A percentile compares a stretch with the other conserved stretches of the same genome.
Conservation (phyloP, 2,888 invertebrate genomes). For the Leucania comma region DNA sequence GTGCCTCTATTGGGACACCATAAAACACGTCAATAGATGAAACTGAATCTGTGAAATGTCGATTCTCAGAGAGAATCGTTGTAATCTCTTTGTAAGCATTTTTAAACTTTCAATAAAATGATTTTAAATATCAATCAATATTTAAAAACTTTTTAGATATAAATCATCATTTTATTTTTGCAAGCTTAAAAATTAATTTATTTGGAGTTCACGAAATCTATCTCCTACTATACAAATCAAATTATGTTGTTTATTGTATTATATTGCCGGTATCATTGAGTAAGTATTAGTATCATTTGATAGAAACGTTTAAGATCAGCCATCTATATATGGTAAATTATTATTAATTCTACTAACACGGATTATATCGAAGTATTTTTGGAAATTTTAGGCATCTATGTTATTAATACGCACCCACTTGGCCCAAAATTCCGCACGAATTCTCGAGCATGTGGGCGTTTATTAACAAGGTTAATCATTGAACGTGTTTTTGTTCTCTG, state of each 20-base stretch:
- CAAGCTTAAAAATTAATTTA: background rate
- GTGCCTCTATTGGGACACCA: constrained; percentile 50
- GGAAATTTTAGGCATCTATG: background rate
- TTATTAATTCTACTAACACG: background rate
- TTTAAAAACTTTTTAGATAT: background rate
- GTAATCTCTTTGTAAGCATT: constrained; percentile 18
- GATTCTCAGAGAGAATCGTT: constrained; percentile 27
- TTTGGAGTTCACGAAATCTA: background rate
- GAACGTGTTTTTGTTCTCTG: constrained; percentile 1
- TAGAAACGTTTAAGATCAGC: background rate
- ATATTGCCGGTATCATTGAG: too few species aligned
- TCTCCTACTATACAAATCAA: too few species aligned
- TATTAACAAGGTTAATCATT: background rate
- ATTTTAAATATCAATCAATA: background rate
- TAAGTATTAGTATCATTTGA: too few species aligned
- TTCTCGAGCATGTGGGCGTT: background rate
- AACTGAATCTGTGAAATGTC: constrained; percentile 48
- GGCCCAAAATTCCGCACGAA: background rate
- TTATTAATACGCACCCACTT: constrained; percentile 10
- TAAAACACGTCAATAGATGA: constrained; percentile 56
- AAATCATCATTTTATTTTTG: background rate
- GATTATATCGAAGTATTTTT: constrained; percentile 8
- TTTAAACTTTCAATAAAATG: background rate
- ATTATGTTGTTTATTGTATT: too few species aligned
- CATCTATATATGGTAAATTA: background rate